Percentiles rank a stretch among this genome's conserved stretches.
These are phyloP conservation scores for Eriocheir sinensis DNA, from an alignment of 1,140 invertebrate genomes.

Conservation along the genomic window DNA sequence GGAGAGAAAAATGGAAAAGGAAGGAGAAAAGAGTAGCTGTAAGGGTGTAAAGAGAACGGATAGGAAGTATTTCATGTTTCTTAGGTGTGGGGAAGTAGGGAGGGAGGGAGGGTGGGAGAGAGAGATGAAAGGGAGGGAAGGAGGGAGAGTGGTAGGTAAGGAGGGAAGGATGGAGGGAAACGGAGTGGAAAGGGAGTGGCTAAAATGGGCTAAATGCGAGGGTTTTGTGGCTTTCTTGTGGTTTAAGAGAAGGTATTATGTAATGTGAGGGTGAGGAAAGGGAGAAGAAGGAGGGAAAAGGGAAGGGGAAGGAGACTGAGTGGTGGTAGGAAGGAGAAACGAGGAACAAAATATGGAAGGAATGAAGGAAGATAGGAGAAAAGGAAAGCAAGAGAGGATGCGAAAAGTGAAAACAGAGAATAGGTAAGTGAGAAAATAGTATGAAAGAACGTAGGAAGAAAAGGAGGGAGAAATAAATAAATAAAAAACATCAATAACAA, in stretches of 20 bases:
- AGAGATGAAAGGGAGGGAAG: no score
- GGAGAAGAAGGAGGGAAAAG: no score
- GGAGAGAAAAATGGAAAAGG: background rate
- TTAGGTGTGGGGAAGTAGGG: background rate
- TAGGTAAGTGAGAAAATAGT: background rate
- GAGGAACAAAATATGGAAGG: background rate
- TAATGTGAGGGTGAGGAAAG: no score
- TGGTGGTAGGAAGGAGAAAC: no score
- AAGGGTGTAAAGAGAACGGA: background rate
- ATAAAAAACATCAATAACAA: background rate
- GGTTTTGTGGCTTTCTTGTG: background rate
- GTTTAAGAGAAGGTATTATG: background rate
- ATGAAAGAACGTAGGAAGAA: background rate
- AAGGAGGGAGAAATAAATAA: background rate
- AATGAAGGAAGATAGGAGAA: background rate
- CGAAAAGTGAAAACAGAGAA: background rate
- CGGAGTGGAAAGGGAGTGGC: background rate
- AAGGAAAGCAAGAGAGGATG: background rate
- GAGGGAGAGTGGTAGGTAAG: background rate
- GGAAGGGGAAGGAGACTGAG: no score
- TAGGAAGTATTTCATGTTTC: conserved; percentile 5
- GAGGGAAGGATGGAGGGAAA: background rate
- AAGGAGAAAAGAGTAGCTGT: no score
- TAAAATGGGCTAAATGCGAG: background rate
- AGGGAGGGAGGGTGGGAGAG: background rate